These are phyloP conservation scores for Brachionichthys hirsutus DNA, from an alignment of 2,113 vertebrate genomes.

Conservation along the genomic window DNA sequence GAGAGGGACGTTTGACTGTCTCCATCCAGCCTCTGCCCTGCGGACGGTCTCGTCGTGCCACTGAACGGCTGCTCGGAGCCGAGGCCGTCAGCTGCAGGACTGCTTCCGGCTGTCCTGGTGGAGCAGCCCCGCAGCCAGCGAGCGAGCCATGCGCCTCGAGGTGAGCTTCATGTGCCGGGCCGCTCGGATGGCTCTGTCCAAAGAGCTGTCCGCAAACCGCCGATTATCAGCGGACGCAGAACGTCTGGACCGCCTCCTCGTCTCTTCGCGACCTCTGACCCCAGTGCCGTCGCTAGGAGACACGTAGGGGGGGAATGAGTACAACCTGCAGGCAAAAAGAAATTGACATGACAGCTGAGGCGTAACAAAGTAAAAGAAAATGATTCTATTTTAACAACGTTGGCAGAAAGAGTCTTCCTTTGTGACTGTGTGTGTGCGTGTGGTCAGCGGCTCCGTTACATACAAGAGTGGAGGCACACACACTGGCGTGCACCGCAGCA, in stretches of 20 bases:
- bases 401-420: neutral
- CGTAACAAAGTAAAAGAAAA: neutral
- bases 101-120: constrained; percentile 49
- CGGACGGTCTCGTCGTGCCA: neutral
- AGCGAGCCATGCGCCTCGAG: constrained; percentile 77
- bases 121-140: constrained; percentile 74
- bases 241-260: neutral
- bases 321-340: constrained; percentile 71
- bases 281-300: constrained; percentile 32
- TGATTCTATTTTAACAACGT: neutral
- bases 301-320: constrained; percentile 27
- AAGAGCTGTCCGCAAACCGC: constrained; percentile 62
- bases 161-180: constrained; percentile 74
- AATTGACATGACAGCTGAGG: neutral
- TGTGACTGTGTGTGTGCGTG: neutral
- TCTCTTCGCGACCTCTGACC: constrained; percentile 20
- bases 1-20: no score
- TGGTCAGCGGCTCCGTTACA: constrained; percentile 30
- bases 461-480: constrained; percentile 72
- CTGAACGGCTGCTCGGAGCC: neutral
- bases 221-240: constrained; percentile 43
- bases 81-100: no score
- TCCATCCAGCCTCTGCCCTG: no score
- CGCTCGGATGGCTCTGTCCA: constrained; percentile 75
- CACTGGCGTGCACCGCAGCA: constrained; percentile 73